Evolutionary conservation across 2,797 vertebrate genomes (phyloP).

Genomic region (Pogonophryne albipinna): DNA sequence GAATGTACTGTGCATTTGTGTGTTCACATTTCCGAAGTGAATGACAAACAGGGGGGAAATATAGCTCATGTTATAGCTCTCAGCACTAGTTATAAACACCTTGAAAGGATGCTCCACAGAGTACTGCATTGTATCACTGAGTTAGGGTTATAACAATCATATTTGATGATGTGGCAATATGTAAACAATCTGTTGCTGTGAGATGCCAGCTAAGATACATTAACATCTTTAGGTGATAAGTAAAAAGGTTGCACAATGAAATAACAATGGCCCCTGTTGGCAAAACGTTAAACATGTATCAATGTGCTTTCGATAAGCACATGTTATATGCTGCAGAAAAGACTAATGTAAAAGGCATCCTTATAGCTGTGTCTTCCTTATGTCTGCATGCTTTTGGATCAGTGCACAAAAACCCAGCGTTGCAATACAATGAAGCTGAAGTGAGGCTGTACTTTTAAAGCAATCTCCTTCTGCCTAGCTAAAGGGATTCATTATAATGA

Average conservation of each 20-base stretch:
- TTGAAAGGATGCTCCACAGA: slow-evolving; percentile 9
- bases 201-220: not conserved
- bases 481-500: slow-evolving; percentile 30
- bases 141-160: not conserved
- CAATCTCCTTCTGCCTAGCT: slow-evolving; percentile 6
- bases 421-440: slow-evolving; percentile 20
- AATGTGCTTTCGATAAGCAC: not conserved
- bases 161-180: slow-evolving; percentile 12
- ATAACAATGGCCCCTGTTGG: not conserved
- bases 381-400: not conserved
- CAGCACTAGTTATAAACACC: slow-evolving; percentile 2
- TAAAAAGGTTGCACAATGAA: not conserved
- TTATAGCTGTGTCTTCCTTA: not conserved
- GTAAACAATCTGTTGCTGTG: slow-evolving; percentile 2
- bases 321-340: not conserved
- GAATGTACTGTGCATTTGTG: slow-evolving; percentile 30
- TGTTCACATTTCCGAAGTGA: slow-evolving; percentile 23
- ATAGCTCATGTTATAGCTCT: slow-evolving; percentile 1
- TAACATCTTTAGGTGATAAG: not conserved
- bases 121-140: slow-evolving; percentile 15
- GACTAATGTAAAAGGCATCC: not conserved
- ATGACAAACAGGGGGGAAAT: slow-evolving; percentile 6
- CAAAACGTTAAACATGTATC: too few relatives aligned
- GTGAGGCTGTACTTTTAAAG: not conserved
- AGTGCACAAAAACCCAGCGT: not conserved